Evolutionary conservation across 2,113 vertebrate species (phyloP), one percentile per base, ranked within the genome.

Genomic region (Poeciliopsis retropinna): DNA sequence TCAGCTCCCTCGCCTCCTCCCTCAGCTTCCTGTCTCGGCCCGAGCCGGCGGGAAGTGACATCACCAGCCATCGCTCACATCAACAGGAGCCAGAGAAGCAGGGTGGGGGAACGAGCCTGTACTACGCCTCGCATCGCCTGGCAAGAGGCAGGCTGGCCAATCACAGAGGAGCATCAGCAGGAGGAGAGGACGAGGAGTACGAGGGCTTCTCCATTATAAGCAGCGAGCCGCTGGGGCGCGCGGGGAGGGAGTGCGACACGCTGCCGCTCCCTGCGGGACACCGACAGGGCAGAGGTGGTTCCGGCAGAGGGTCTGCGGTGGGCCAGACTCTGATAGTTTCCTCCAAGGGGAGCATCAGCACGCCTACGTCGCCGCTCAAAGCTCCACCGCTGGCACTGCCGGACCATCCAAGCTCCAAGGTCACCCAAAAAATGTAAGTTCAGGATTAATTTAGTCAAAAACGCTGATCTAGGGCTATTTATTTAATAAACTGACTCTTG

Each of bases 1-100:
- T 99, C 83, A 98, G 97, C 92, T 99, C 97, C 66, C 96, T 98
- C 4, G 95, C 97, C 64, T 99, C 97, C 60, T 98, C 97, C 17
- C 95, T 98, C 95, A 97, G 97, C 79, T 98, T 98, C 70, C 95
- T 95, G 83, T 96, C 97, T 70, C 96, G 96, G 67, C 94, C 96
- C 0, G 97, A 99, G 67, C 92, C 92, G 0, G 93, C 90, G 0
- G 27, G 87, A 12, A 86, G 92, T 2, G 97, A 98, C 62, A 87
- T 92, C 1, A 89, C 86, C 32, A 94, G 90, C 63, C 91, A 95
- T 75, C 90, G 95, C 27, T 93, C 90, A 0, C 92, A 95, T 25
- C 95, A 78, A 8, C 90, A 92, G 80, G 92, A 93, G 7, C 85
- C 79, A 0, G 96, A 96, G 31, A 92, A 92, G 60, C 57, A 93